Evolutionary conservation across 2,797 vertebrate genomes (phyloP), one percentile per base, ranked within the genome.

Genomic region (Protosalanx chinensis): DNA sequence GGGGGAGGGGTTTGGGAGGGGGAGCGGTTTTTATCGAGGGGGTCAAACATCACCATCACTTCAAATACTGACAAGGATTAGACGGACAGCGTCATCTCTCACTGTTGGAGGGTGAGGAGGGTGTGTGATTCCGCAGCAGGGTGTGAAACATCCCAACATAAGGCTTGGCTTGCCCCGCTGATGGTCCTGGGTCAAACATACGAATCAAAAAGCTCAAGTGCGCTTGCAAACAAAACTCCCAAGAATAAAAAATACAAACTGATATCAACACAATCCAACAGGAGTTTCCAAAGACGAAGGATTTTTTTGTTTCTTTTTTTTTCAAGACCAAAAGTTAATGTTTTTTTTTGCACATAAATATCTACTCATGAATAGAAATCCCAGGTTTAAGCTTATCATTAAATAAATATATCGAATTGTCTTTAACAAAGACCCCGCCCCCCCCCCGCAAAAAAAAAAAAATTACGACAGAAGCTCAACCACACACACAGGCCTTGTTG

Each of bases 261-360:
- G 70, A 84, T 79, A 82, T 67, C 75, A 72, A 79, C 74, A 84
- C 84, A 79, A 83, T 89, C 76, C 79, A 81, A 82, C 83, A 70
- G 82, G 83, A 82, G 82, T 79, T 88, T 86, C 86, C 78, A 74
- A 82, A 56, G 81, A 88, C 33, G 64, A 57, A 73, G 61, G 71
- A 77, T 80, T 27, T 27, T 27, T 27, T 27, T 27, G 1, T 27
- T 1, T 27, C n/a, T 84, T 81, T 84, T 57, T 76, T 73, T 75
- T 74, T 87, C 78, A 83, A 81, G 83, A 87, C 84, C 78, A 87
- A 27, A 27, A 84, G 89, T 82, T 67, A 23, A 53, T 67, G 74
- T 76, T 79, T 82, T 83, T 75, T 89, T 90, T 88, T 85, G 88
- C 89, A 90, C 89, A 88, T 79, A 85, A 90, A 89, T 90, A 90